phyloP scores from a whole-genome alignment of 1,140 invertebrate genomes.

The Drosophila funebris region DNA sequence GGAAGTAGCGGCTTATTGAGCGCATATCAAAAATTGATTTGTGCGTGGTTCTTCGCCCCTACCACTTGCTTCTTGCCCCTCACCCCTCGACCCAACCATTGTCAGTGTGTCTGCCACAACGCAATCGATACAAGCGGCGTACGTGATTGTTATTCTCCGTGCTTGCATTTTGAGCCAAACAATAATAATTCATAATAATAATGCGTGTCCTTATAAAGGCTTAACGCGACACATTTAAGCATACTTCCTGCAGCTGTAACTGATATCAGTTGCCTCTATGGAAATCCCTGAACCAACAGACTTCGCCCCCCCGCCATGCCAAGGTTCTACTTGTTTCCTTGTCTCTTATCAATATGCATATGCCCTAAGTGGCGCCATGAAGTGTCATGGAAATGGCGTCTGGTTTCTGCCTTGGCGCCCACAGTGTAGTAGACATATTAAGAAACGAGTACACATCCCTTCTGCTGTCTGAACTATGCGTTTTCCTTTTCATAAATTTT shows the following conservation, averaged over 20 bases:
- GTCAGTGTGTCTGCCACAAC: background rate
- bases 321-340: conserved; percentile 20
- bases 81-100: background rate
- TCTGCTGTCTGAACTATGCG: conserved; percentile 46
- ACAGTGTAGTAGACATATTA: background rate
- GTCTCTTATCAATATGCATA: conserved; percentile 75
- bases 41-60: conserved; percentile 8
- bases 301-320: background rate
- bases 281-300: too few species aligned
- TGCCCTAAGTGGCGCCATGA: conserved; percentile 73
- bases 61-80: too few species aligned
- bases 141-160: conserved; percentile 46
- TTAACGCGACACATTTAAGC: conserved; percentile 76
- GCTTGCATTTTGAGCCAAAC: conserved; percentile 55
- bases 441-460: background rate
- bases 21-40: conserved; percentile 80
- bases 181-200: conserved; percentile 77
- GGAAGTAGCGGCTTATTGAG: conserved; percentile 74
- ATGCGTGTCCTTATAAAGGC: conserved; percentile 69
- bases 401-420: conserved; percentile 38
- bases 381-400: conserved; percentile 49
- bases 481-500: conserved; percentile 78
- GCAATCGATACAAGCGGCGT: conserved; percentile 63
- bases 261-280: conserved; percentile 49
- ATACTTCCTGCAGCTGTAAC: conserved; percentile 77